Evolutionary conservation across 2,888 invertebrate genomes (phyloP), one percentile per base, ranked within the genome.

Genomic region (Itoplectis maculator): DNA sequence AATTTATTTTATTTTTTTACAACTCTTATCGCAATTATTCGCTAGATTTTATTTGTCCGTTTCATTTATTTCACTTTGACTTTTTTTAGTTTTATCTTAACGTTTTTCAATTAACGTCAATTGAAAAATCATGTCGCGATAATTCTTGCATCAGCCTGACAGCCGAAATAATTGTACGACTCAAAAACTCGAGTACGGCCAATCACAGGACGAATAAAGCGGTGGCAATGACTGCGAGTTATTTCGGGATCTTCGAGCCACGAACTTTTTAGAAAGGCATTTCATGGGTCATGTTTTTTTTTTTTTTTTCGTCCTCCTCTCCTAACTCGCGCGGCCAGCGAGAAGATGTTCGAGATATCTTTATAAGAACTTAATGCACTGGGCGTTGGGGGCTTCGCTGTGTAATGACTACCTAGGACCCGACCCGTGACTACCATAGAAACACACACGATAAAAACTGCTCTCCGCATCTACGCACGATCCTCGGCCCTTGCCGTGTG

Each of bases 361-460:
- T 87, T 88, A 88, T 88, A 90, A 90, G 89, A 88, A 88, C 88
- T 91, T 89, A 90, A 90, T 89, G 86, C 86, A 86, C 86, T 87
- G 88, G 88, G 88, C 88, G 89, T 88, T 83, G 86, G 85, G 87
- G 51, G 47, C 54, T 78, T 56, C 29, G 29, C 73, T 76, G 83
- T 86, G 85, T 90, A 90, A 91, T 89, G 86, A 89, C 88, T 88
- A 90, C 88, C 88, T 89, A 87, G 86, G 84, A 84, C 61, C 82
- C 84, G 77, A 84, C 81, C 66, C 63, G 69, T 65, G 65, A 76
- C 54, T 75, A 42, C 61, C 79, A 81, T 66, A 81, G 37, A 65
- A 63, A 45, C 13, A 61, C 6, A 20, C 35, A 45, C 59, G n/a
- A n/a, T n/a, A n/a, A 35, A 15, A 61, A 13, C 29, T 15, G 45